Percentiles rank a stretch among this genome's conserved stretches.
Conservation (phyloP, 2,113 vertebrate genomes). For the Zosterops hypoxanthus region DNA sequence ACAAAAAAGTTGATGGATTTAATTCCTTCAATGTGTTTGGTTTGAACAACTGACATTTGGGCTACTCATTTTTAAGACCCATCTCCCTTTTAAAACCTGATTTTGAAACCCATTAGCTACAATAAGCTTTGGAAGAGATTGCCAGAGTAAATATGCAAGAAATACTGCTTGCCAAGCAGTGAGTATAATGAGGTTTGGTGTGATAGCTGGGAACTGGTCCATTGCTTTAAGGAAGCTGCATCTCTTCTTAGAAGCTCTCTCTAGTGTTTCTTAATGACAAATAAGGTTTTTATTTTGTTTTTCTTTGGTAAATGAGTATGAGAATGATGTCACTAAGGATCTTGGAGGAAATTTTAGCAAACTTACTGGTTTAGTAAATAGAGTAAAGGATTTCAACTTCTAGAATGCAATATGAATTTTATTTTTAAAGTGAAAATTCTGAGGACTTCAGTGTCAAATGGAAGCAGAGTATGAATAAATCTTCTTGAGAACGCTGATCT, state of each 20-base stretch:
- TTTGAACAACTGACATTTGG: neutral
- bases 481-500: neutral
- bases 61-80: neutral
- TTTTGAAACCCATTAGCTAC: neutral
- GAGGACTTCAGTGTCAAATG: neutral
- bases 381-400: neutral
- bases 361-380: neutral
- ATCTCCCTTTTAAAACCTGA: neutral
- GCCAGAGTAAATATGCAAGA: neutral
- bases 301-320: neutral
- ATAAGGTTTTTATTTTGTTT: neutral
- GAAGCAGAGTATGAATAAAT: neutral
- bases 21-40: neutral
- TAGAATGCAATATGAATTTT: neutral
- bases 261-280: neutral
- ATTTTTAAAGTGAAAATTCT: neutral
- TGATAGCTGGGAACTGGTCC: neutral
- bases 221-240: neutral
- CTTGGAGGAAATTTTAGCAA: neutral
- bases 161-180: neutral
- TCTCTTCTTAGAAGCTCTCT: neutral
- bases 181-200: neutral
- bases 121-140: neutral
- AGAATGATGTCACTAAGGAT: neutral
- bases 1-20: neutral